Base-by-base conservation (phyloP, 1,140 invertebrate species). In the Capitella teleta region DNA sequence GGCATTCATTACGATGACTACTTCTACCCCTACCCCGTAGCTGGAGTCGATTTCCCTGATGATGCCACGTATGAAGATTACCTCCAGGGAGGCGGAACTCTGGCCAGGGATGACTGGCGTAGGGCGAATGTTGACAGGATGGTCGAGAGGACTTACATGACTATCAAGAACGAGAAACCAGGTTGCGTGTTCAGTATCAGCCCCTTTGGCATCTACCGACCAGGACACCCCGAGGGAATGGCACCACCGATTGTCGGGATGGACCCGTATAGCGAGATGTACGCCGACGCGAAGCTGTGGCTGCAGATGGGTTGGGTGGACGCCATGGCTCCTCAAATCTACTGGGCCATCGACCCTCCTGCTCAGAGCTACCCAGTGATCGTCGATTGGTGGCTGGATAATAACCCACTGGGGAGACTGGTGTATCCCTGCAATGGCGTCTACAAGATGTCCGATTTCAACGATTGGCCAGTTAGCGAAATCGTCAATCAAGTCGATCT, bases 1-100 rank as follows among this genome's bases (percentile, higher is more conserved):
- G 67, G 65, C 6, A 43, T 67, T 10, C 65, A 67, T 44, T 64
- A 67, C 48, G 67, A 69, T 46, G 67, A 69, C 52, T 69, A 69
- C 51, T 69, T 69, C 52, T 69, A 69, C 51, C 67, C 67, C 2
- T 69, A 69, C 52, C 65, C 65, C 1, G 59, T 57, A 19, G 51
- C 50, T 12, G 60, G 55, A 5, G 46, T 52, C 12, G 44, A 37
- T 18, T 67, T 69, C 51, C 64, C 64, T 0, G 66, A 67, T 37
- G 37, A 54, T 6, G 30, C 43, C 18, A 66, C 65, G 0, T 69
- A 64, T 50, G 34, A 51, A 12, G 51, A 43, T 0, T 66, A 69
- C 52, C 49, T 44, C 34, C 21, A 34, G 5, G 38, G 21, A 14
- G 64, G 66, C 18, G 65, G 65, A 1, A 54, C 36, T 14, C 46